A percentile compares a stretch with the other conserved stretches of the same genome.
phyloP scores from a whole-genome alignment of 1,140 invertebrate species.

The Trinorchestia longiramus region DNA sequence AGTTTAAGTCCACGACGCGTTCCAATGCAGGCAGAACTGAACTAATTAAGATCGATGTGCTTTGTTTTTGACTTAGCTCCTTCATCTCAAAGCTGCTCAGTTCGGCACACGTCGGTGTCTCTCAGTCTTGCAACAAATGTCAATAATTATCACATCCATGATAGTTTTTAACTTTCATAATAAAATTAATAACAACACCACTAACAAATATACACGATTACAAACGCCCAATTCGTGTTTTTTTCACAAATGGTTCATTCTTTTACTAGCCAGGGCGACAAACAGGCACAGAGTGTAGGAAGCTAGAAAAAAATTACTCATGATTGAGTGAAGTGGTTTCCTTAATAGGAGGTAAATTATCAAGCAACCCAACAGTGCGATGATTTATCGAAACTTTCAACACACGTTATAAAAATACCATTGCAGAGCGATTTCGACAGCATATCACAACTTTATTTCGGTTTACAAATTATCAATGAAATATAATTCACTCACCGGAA shows the following conservation, averaged over 20 bases:
- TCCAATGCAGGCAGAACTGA: not conserved
- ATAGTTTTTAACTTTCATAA: not conserved
- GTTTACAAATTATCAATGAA: not conserved
- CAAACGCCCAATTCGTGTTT: not conserved
- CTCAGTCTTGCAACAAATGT: not conserved
- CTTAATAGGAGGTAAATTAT: not conserved
- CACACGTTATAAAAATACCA: not conserved
- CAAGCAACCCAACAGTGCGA: not conserved
- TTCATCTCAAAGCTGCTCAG: not conserved
- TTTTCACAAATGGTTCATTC: not conserved
- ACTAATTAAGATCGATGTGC: not conserved
- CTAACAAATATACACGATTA: not conserved
- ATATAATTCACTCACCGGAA: not conserved
- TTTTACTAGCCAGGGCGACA: not conserved
- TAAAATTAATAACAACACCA: constrained; percentile 10
- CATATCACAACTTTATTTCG: not conserved
- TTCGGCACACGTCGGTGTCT: not conserved
- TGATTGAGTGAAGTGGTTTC: not conserved
- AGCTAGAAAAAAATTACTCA: not conserved
- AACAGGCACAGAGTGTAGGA: not conserved
- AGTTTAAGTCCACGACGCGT: no score
- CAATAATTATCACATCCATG: not conserved
- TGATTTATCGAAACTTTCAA: not conserved
- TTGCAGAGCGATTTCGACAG: not conserved
- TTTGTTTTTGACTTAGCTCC: not conserved